Conservation (phyloP, 2,797 vertebrate species). For the Xenentodon cancila region DNA sequence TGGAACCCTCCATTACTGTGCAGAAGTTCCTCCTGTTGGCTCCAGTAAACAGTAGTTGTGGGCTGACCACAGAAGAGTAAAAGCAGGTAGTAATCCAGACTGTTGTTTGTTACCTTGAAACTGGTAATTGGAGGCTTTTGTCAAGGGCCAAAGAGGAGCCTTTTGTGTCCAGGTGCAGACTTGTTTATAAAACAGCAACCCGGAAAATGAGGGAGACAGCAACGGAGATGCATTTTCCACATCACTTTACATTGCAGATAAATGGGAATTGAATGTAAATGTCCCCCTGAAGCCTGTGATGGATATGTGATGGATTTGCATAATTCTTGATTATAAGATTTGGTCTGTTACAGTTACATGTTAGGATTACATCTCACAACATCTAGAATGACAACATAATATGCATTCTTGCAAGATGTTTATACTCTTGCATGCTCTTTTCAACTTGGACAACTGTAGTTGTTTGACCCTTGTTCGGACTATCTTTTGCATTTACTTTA, state of each 20-base stretch:
- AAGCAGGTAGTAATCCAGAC: slow-evolving; percentile 29
- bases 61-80: slow-evolving; percentile 35
- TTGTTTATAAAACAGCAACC: slow-evolving; percentile 45
- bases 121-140: slow-evolving; percentile 60
- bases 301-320: neutral
- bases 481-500: neutral
- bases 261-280: neutral
- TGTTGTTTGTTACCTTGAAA: slow-evolving; percentile 34
- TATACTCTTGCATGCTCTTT: neutral
- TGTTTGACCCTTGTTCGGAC: slow-evolving; percentile 2
- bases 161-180: slow-evolving; percentile 8
- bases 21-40: slow-evolving; percentile 17
- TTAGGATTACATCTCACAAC: neutral
- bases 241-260: neutral
- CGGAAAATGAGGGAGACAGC: slow-evolving; percentile 6
- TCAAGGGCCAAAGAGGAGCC: slow-evolving; percentile 30
- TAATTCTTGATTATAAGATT: neutral
- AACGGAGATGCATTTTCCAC: slow-evolving; percentile 19
- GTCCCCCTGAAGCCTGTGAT: neutral
- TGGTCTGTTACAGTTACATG: neutral
- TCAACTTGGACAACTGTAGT: neutral
- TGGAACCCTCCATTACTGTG: slow-evolving; percentile 23
- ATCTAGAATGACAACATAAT: neutral
- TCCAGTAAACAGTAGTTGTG: slow-evolving; percentile 53
- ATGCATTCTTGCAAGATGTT: neutral